Evolutionary conservation across 2,113 vertebrate genomes (phyloP).

Genomic region (Tyto alba): DNA sequence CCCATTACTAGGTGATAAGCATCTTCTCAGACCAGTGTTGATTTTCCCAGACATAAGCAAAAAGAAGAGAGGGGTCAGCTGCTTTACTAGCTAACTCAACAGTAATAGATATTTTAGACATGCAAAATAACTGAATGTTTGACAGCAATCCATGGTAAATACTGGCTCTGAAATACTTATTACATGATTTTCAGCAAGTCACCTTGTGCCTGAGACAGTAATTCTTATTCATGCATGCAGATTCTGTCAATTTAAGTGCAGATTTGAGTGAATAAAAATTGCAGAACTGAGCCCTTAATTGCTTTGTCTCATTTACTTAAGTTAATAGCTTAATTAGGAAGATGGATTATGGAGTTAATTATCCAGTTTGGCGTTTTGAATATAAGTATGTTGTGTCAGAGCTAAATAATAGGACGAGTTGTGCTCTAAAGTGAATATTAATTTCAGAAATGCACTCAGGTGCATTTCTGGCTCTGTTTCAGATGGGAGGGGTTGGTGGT

Average conservation of each 20-base stretch:
- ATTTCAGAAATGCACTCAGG: not conserved
- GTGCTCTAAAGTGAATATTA: not conserved
- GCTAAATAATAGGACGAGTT: not conserved
- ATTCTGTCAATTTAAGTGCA: not conserved
- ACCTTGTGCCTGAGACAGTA: not conserved
- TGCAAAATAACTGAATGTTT: not conserved
- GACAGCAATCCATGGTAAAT: not conserved
- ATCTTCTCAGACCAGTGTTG: not conserved
- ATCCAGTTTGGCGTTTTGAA: not conserved
- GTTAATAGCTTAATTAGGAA: conserved; percentile 8
- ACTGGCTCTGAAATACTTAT: not conserved
- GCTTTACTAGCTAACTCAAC: not conserved
- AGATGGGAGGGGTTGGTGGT: not conserved
- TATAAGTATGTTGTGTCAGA: not conserved
- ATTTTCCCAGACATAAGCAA: not conserved
- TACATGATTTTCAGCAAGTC: not conserved
- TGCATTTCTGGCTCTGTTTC: not conserved
- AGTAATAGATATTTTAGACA: not conserved
- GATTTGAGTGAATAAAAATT: conserved; percentile 2
- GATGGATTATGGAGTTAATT: conserved; percentile 29
- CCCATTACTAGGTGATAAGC: not conserved
- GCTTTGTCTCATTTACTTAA: conserved; percentile 2
- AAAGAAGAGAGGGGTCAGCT: not conserved
- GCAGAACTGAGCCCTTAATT: conserved; percentile 8
- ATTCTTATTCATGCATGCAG: not conserved